Evolutionary conservation across 2,888 invertebrate species (phyloP), one percentile per base, ranked within the genome.

Genomic region (Pasiphila rectangulata): DNA sequence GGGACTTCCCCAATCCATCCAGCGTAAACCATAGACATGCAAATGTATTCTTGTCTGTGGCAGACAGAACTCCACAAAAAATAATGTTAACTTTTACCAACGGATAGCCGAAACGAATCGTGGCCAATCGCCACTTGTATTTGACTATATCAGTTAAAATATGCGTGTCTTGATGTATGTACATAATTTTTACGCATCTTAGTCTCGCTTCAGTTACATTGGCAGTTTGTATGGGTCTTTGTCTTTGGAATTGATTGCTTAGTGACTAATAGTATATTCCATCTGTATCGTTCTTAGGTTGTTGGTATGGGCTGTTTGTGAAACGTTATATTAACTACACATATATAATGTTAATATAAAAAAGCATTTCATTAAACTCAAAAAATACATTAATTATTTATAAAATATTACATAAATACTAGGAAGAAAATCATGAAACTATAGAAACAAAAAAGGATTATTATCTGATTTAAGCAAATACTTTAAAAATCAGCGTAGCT

Each of bases 101-200:
- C 12, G 27, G 16, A 35, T 3, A 59, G 34, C 66, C 79, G 72
- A 68, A 61, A 69, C 83, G 51, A 80, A 85, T 74, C 54, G 45
- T 43, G 60, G 67, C 69, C 75, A 79, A 84, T 83, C 69, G 70
- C 66, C 68, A 55, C 64, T 80, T 83, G 75, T 80, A 66, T 71
- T 68, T 77, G 69, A 68, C 72, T 72, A 73, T 67, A 51, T 40
- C 59, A 55, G 54, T 67, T 62, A 52, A 64, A 57, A 52, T 64
- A 61, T 60, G 49, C 60, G 46, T 49, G 27, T 45, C 39, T 58
- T 64, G 63, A 63, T 56, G 43, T 72, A 79, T 78, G 77, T 63
- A 68, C 82, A 81, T 82, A 79, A 64, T 64, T 82, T 82, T 73
- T 67, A 79, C 73, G 79, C 62, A 45, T 66, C 51, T 72, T 72